phyloP scores from a whole-genome alignment of 2,797 vertebrate species.

The Ambastaia sidthimunki region DNA sequence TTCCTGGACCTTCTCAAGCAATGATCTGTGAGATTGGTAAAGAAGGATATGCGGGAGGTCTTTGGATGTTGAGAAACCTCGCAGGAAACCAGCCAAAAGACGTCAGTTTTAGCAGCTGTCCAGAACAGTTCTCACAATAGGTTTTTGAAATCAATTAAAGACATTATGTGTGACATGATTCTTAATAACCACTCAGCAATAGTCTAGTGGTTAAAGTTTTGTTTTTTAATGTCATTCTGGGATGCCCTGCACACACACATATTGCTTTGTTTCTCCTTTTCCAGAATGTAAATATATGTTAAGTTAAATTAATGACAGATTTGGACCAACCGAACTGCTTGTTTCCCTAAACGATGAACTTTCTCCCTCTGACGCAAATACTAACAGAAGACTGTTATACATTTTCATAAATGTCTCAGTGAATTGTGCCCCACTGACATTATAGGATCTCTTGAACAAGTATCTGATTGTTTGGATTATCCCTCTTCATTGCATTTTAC shows the following conservation, averaged over 20 bases:
- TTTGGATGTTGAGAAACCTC: constrained; percentile 2
- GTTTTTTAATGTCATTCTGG: background rate
- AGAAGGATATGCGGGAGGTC: constrained; percentile 13
- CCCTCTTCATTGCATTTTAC: constrained; percentile 40
- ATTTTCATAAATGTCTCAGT: constrained; percentile 50
- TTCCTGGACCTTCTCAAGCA: constrained; percentile 20
- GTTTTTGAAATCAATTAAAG: constrained; percentile 40
- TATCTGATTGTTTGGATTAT: constrained; percentile 45
- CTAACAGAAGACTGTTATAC: constrained; percentile 45
- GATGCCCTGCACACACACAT: background rate
- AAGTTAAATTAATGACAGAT: constrained; percentile 22
- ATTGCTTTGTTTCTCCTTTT: constrained; percentile 13
- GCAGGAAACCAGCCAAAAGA: constrained; percentile 7
- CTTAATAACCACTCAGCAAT: constrained; percentile 22
- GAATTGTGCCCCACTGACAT: constrained; percentile 46
- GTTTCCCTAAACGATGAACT: background rate
- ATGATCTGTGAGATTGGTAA: constrained; percentile 31
- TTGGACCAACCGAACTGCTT: background rate
- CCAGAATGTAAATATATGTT: background rate
- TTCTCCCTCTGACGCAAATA: constrained; percentile 24
- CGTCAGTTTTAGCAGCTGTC: constrained; percentile 28
- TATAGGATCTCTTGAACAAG: constrained; percentile 46
- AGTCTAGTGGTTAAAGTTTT: constrained; percentile 9
- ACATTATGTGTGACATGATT: constrained; percentile 7
- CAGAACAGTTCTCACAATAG: constrained; percentile 10